Evolutionary conservation across 2,797 vertebrate genomes (phyloP).

Genomic region (Presbytis comata): DNA sequence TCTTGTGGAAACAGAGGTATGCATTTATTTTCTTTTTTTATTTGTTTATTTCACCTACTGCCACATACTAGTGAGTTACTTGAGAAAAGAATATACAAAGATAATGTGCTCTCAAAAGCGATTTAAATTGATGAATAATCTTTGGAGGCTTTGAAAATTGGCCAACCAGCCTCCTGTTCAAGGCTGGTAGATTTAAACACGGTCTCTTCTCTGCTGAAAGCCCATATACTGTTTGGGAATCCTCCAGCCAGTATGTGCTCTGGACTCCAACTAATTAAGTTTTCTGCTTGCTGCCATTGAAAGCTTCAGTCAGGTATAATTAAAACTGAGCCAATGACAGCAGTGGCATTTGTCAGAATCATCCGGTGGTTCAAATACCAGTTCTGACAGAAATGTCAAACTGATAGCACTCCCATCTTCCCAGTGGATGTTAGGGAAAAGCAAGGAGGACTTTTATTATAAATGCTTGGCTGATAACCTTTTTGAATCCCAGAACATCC

Average conservation of each 20-base stretch:
- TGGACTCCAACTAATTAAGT: slow-evolving; percentile 91
- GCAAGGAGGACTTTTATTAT: slow-evolving; percentile 83
- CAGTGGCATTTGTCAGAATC: slow-evolving; percentile 95
- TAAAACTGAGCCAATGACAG: slow-evolving; percentile 95
- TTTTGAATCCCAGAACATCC: slow-evolving; percentile 89
- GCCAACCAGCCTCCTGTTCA: background rate
- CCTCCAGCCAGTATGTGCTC: slow-evolving; percentile 73
- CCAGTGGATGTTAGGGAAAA: slow-evolving; percentile 76
- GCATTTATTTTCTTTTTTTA: background rate
- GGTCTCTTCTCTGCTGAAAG: slow-evolving; percentile 34
- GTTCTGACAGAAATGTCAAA: slow-evolving; percentile 98
- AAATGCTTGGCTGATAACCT: slow-evolving; percentile 94
- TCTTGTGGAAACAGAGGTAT: background rate
- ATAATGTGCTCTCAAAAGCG: background rate
- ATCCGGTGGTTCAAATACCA: slow-evolving; percentile 95
- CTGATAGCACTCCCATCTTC: slow-evolving; percentile 89
- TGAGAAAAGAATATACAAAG: slow-evolving; percentile 15
- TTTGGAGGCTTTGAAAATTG: background rate
- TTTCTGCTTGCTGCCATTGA: slow-evolving; percentile 87
- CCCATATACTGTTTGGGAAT: slow-evolving; percentile 75
- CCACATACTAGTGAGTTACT: background rate
- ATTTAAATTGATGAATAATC: slow-evolving; percentile 34
- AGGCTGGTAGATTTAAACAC: slow-evolving; percentile 37
- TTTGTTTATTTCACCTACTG: background rate
- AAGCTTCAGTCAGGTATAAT: slow-evolving; percentile 93